Conservation (phyloP, 2,888 invertebrate species). For the Hecatera dysodea region DNA sequence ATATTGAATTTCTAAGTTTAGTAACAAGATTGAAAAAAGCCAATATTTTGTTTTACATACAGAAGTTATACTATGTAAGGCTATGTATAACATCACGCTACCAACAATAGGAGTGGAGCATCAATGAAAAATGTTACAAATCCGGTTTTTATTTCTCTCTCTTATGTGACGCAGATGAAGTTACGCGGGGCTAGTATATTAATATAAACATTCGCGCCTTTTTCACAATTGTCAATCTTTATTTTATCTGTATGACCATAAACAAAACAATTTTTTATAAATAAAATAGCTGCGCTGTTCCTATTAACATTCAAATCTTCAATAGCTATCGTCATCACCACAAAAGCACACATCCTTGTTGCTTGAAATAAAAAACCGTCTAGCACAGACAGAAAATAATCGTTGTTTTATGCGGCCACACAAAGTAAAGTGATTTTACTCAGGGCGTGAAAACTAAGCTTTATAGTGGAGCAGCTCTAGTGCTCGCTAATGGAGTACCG, state of each 20-base stretch:
- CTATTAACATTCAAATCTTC: not conserved
- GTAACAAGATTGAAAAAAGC: no score
- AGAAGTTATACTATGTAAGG: no score
- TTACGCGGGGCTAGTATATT: no score
- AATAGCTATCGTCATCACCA: constrained; percentile 4
- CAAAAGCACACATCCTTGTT: not conserved
- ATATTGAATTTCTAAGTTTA: no score
- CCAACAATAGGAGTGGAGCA: no score
- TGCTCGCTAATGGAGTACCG: constrained; percentile 52
- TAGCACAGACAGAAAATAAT: constrained; percentile 39
- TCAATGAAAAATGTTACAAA: no score
- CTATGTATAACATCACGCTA: no score
- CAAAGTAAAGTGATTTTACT: constrained; percentile 54
- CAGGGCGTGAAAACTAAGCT: constrained; percentile 50
- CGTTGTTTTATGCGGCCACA: constrained; percentile 32
- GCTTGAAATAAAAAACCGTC: constrained; percentile 17
- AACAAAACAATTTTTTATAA: not conserved
- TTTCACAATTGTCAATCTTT: not conserved
- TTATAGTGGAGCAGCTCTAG: constrained; percentile 42
- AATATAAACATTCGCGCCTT: not conserved
- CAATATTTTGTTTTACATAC: no score
- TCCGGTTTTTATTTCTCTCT: no score
- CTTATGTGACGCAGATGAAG: no score
- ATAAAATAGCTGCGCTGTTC: not conserved
- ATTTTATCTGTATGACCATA: not conserved